phyloP scores from a whole-genome alignment of 2,797 vertebrate genomes.

The Petrocephalus schoutedeni region DNA sequence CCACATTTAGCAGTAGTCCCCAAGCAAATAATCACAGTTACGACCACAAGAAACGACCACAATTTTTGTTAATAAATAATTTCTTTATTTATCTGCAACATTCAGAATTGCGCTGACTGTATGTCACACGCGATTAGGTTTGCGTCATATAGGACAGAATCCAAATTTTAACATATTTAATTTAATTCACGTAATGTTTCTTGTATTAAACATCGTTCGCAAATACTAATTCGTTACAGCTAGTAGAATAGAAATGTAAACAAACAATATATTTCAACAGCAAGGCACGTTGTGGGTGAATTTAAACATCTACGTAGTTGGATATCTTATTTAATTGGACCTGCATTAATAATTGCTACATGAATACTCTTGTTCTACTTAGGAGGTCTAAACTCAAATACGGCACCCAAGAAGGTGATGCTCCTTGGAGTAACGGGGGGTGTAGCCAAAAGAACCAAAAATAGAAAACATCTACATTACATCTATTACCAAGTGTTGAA shows the following conservation, averaged over 20 bases:
- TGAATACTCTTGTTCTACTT: background rate
- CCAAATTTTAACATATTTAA: background rate
- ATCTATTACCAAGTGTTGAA: background rate
- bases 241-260: background rate
- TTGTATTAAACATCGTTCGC: background rate
- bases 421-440: background rate
- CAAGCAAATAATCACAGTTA: background rate
- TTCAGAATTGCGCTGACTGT: background rate
- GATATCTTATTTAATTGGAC: background rate
- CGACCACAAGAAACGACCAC: background rate
- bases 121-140: background rate
- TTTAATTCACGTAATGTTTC: background rate
- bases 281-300: background rate
- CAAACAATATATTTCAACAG: background rate
- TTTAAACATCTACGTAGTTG: background rate
- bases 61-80: background rate
- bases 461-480: background rate
- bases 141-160: background rate
- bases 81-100: background rate
- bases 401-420: background rate
- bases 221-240: background rate
- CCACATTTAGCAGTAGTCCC: background rate
- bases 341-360: background rate
- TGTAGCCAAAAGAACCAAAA: background rate
- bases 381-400: background rate